Evolutionary conservation across 2,113 vertebrate species (phyloP).

Genomic region (Microtus richardsoni): DNA sequence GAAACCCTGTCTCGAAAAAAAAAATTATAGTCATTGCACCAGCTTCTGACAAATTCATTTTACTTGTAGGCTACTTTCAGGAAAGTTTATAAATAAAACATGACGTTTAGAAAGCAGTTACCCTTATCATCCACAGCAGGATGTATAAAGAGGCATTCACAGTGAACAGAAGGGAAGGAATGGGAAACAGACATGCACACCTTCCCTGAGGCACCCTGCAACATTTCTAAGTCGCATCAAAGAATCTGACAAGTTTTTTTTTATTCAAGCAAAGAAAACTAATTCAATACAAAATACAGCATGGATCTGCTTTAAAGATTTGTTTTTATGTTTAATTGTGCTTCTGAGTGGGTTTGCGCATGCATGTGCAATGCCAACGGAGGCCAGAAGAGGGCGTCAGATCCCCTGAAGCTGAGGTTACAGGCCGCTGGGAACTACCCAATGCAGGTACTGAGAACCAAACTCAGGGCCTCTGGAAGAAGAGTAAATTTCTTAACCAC

Average conservation of each 20-base stretch:
- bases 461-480: not conserved
- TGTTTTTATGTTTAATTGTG: not conserved
- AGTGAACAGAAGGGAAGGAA: constrained; percentile 1
- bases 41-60: constrained; percentile 54
- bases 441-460: not conserved
- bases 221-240: constrained; percentile 19
- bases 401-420: not conserved
- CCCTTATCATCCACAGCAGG: not conserved
- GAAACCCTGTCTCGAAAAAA: not conserved
- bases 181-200: not conserved
- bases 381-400: not conserved
- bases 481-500: too few relatives aligned
- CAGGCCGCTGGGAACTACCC: not conserved
- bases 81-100: constrained; percentile 46
- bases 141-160: not conserved
- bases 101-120: not conserved
- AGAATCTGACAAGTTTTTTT: not conserved
- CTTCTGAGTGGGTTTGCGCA: not conserved
- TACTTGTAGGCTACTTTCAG: constrained; percentile 2
- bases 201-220: not conserved
- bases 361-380: not conserved
- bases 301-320: not conserved
- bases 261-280: not conserved
- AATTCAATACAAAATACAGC: constrained; percentile 40
- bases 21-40: not conserved